A percentile compares a stretch with the other conserved stretches of the same genome.
Evolutionary conservation across 2,797 vertebrate species (phyloP).

Genomic region (Euthynnus affinis): DNA sequence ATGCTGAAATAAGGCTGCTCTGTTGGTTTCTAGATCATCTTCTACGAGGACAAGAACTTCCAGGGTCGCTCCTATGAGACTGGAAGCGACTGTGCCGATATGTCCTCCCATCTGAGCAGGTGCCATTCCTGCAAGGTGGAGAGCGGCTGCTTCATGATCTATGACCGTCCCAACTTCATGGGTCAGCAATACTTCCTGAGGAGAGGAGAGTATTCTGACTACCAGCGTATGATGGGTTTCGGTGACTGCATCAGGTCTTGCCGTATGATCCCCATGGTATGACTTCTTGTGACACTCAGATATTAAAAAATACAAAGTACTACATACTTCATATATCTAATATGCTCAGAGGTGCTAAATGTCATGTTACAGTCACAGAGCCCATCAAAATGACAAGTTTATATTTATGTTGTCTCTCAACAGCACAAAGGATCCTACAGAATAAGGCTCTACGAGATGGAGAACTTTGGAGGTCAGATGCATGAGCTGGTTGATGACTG

Average conservation of each 20-base stretch:
- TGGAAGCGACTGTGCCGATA: slow-evolving; percentile 75
- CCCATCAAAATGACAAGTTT: neutral
- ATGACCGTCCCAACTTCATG: slow-evolving; percentile 73
- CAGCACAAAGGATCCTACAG: slow-evolving; percentile 72
- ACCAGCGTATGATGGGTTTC: slow-evolving; percentile 75
- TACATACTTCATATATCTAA: neutral
- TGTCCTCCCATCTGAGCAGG: slow-evolving; percentile 74
- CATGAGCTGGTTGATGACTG: slow-evolving; percentile 70
- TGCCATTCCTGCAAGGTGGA: slow-evolving; percentile 74
- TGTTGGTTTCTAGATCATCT: slow-evolving; percentile 66
- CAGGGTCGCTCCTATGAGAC: slow-evolving; percentile 79
- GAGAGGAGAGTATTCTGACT: slow-evolving; percentile 75
- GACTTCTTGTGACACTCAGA: neutral
- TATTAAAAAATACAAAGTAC: neutral
- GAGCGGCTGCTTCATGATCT: slow-evolving; percentile 78
- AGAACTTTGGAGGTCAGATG: slow-evolving; percentile 74
- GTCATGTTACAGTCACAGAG: neutral
- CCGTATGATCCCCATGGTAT: slow-evolving; percentile 72
- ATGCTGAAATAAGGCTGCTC: neutral
- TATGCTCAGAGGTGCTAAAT: neutral
- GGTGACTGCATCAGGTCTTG: slow-evolving; percentile 76
- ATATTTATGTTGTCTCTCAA: neutral
- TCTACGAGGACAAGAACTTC: slow-evolving; percentile 77
- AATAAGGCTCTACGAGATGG: slow-evolving; percentile 75
- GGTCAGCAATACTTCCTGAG: slow-evolving; percentile 73